Evolutionary conservation across 1,140 invertebrate species (phyloP).

Genomic region (Fopius arisanus): DNA sequence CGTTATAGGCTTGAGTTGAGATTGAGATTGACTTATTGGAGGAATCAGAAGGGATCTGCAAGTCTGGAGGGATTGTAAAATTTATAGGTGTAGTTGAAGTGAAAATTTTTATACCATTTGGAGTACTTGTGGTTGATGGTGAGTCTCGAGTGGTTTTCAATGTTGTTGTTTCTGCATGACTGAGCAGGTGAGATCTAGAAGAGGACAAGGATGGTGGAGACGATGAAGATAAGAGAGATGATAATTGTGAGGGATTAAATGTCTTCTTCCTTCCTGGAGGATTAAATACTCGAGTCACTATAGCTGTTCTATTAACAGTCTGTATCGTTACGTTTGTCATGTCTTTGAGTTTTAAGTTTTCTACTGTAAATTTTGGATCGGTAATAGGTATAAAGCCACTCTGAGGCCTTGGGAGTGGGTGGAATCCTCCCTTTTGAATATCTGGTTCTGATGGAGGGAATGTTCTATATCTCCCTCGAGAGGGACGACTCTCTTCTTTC

Average conservation of each 20-base stretch:
- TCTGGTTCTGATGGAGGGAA: constrained; percentile 68
- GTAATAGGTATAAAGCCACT: constrained; percentile 76
- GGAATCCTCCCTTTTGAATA: constrained; percentile 77
- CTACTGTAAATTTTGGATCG: constrained; percentile 60
- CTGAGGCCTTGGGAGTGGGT: constrained; percentile 73
- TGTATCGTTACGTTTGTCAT: constrained; percentile 3
- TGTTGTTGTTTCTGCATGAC: constrained; percentile 17
- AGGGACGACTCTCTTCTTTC: constrained; percentile 54
- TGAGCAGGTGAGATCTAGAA: background rate
- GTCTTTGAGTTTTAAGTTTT: constrained; percentile 16
- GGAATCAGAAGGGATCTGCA: background rate
- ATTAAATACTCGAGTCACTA: constrained; percentile 24
- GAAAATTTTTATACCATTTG: background rate
- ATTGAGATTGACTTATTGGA: background rate
- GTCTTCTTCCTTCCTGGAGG: background rate
- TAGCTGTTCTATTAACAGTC: constrained; percentile 12
- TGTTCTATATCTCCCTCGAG: constrained; percentile 51
- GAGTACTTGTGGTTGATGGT: background rate
- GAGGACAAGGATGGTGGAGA: background rate
- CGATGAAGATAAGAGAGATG: background rate
- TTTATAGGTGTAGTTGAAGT: background rate
- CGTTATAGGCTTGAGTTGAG: constrained; percentile 33
- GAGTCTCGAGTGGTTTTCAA: background rate
- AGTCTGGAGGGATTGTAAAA: background rate
- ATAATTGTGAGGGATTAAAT: background rate